Evolutionary conservation across 53 echinoderm and acorn worm species (phyloP), one percentile per base, ranked within the genome.

Genomic region (Temnopleurus reevesii): DNA sequence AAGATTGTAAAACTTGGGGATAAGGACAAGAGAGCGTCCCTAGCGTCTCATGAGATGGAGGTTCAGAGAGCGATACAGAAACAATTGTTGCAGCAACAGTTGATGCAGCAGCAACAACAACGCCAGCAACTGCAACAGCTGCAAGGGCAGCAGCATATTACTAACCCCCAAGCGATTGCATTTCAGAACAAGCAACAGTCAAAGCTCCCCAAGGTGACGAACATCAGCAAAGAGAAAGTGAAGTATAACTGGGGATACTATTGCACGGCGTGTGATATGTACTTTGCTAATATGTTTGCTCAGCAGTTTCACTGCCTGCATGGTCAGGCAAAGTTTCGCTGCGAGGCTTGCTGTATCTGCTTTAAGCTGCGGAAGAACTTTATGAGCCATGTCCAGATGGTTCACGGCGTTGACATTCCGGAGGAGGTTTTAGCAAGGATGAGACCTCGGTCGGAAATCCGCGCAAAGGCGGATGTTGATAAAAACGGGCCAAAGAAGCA

Each of bases 261-360:
- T 51, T 87, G 88, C 88, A 87, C 88, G 0, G 65, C 88, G 21
- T 87, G 88, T 47, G 88, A 87, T 55, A 87, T 87, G 88, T 87
- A 87, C 88, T 87, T 87, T 66, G 88, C 88, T 5, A 87, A 87
- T 53, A 87, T 87, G 88, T 87, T 87, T 33, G 88, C 88, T 36
- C 88, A 87, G 71, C 88, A 87, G 88, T 87, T 87, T 71, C 88
- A 87, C 45, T 87, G 88, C 35, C 71, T 87, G 12, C 88, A 87
- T 3, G 88, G 88, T 1, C 88, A 87, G 53, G 88, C 88, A 46
- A 87, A 87, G 71, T 87, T 87, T 10, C 88, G 88, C 12, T 87
- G 88, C 25, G 88, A 87, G 71, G 88, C 88, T 5, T 87, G 88
- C 51, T 87, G 88, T 31, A 87, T 87, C 53, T 87, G 88, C 88